phyloP scores from a whole-genome alignment of 2,888 invertebrate genomes.

The Cryptosula pallasiana region DNA sequence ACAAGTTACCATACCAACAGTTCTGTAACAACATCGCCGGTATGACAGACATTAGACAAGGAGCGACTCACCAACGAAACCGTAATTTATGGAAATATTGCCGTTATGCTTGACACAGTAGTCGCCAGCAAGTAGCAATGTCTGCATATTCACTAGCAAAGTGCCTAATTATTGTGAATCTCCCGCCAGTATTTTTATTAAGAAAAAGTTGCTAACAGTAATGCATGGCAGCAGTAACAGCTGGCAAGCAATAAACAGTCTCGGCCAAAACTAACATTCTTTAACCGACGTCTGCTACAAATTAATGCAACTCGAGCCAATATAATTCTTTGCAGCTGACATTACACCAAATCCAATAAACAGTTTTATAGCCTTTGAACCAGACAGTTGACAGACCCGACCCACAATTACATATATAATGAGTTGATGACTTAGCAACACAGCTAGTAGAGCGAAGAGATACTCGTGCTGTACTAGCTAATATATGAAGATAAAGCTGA shows the following conservation, averaged over 20 bases:
- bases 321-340: neutral
- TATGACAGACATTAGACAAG: neutral
- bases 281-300: neutral
- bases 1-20: too few species aligned
- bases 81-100: too few species aligned
- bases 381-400: too few species aligned
- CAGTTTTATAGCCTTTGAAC: too few species aligned
- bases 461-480: too few species aligned
- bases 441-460: too few species aligned
- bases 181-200: neutral
- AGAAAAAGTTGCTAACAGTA: neutral
- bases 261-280: neutral
- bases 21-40: too few species aligned
- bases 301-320: neutral
- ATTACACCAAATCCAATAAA: neutral
- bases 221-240: neutral
- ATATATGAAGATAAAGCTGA: too few species aligned
- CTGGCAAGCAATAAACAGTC: neutral
- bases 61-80: neutral
- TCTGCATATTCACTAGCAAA: neutral
- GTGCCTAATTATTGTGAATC: neutral
- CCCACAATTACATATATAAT: too few species aligned
- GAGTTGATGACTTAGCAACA: too few species aligned
- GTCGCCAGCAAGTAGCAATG: too few species aligned
- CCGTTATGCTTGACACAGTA: too few species aligned